phyloP scores from a whole-genome alignment of 2,113 vertebrate species.

The Macquaria australasica region DNA sequence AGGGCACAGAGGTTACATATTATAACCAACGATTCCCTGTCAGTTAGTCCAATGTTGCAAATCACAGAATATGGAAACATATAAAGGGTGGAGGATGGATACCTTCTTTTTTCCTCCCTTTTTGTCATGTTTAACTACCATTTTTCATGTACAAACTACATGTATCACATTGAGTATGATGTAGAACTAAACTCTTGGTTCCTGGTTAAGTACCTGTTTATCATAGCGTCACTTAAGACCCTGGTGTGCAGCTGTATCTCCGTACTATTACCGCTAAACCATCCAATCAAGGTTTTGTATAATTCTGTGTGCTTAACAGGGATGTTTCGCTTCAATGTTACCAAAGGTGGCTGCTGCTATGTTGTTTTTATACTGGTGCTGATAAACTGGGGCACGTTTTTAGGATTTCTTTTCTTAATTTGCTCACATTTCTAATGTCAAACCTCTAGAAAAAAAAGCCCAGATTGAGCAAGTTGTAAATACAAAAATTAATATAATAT shows the following conservation, averaged over 20 bases:
- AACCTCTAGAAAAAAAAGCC: not conserved
- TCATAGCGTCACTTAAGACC: not conserved
- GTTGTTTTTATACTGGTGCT: not conserved
- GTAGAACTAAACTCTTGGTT: not conserved
- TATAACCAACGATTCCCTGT: not conserved
- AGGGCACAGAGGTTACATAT: constrained; percentile 18
- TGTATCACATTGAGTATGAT: too few species aligned
- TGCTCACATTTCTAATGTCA: not conserved
- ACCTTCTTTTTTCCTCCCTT: too few species aligned
- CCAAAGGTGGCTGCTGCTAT: not conserved
- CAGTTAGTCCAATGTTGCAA: not conserved
- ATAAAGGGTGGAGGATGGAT: not conserved
- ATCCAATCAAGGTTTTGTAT: not conserved
- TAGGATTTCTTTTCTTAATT: not conserved
- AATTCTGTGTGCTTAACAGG: not conserved
- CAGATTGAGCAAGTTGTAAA: not conserved
- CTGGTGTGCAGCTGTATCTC: not conserved
- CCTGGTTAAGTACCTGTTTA: not conserved
- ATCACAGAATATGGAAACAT: not conserved
- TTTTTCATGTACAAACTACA: not conserved
- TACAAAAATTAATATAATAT: not conserved
- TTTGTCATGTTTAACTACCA: not conserved
- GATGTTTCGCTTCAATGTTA: not conserved
- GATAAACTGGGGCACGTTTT: not conserved
- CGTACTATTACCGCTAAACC: not conserved